phyloP scores from a whole-genome alignment of 2,888 invertebrate species.

The Cactoblastis cactorum region DNA sequence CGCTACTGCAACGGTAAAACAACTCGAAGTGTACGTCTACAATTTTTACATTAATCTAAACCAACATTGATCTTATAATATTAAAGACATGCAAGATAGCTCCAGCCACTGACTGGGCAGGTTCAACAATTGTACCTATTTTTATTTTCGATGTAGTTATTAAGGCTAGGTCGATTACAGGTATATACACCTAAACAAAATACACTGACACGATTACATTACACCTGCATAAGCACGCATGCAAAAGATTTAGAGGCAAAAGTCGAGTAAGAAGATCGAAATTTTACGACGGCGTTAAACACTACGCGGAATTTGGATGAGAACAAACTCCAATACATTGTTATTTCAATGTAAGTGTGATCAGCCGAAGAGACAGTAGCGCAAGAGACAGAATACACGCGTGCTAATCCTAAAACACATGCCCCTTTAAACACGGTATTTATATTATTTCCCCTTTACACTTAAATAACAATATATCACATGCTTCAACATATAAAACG shows the following conservation, averaged over 20 bases:
- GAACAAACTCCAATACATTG: slow-evolving; percentile 73
- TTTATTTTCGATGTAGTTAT: slow-evolving; percentile 74
- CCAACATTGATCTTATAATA: slow-evolving; percentile 68
- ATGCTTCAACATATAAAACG: slow-evolving; percentile 74
- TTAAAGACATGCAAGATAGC: slow-evolving; percentile 69
- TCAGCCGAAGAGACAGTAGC: slow-evolving; percentile 9
- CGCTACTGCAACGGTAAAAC: slow-evolving; percentile 54
- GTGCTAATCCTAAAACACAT: slow-evolving; percentile 63
- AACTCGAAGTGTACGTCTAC: slow-evolving; percentile 43
- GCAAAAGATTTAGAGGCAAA: slow-evolving; percentile 74
- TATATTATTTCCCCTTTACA: slow-evolving; percentile 73
- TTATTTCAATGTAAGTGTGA: slow-evolving; percentile 67
- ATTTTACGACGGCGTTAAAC: slow-evolving; percentile 33
- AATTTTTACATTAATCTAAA: slow-evolving; percentile 56
- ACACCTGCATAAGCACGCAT: slow-evolving; percentile 74
- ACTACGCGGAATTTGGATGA: slow-evolving; percentile 74
- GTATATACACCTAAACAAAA: slow-evolving; percentile 67
- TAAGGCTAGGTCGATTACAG: slow-evolving; percentile 73
- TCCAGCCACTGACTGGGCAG: slow-evolving; percentile 29
- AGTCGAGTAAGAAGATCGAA: slow-evolving; percentile 50
- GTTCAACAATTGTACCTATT: slow-evolving; percentile 55
- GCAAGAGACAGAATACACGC: slow-evolving; percentile 53
- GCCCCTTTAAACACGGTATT: slow-evolving; percentile 58
- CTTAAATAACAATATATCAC: slow-evolving; percentile 80
- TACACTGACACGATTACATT: slow-evolving; percentile 55